Evolutionary conservation across 2,797 vertebrate species (phyloP), one percentile per base, ranked within the genome.

Genomic region (Sebastes miniatus): DNA sequence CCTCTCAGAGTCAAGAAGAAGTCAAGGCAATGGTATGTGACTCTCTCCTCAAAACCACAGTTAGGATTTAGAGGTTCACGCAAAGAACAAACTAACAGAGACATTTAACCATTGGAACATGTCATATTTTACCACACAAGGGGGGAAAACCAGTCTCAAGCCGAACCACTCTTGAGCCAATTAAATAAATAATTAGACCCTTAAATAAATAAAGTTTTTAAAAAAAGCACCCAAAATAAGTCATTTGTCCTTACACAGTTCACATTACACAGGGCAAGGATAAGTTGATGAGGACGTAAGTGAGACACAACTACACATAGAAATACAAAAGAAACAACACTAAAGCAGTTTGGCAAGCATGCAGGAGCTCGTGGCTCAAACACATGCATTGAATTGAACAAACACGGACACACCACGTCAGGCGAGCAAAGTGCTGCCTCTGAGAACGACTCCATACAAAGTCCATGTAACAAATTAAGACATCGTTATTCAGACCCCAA

Each of bases 21-120:
- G 97, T 98, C 98, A 98, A 98, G 98, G 98, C 97, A 98, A 98
- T 96, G 97, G 92, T 95, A 96, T 92, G 95, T 96, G 97, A 97
- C 96, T 96, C 96, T 96, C 96, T 95, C 96, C 96, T 96, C 95
- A 96, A 96, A 91, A 92, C 96, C 94, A 91, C 89, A 93, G 90
- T 93, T 90, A 94, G 90, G 92, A 96, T 92, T 96, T 94, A 93
- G 96, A 97, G 97, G 96, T 96, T 95, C 93, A 96, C 95, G 91
- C 86, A 91, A 94, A 95, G 95, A 96, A 96, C 96, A 96, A 96
- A 95, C 94, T 91, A 94, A 96, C 92, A 92, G 93, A 93, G 93
- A 95, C 93, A 93, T 94, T 94, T 93, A 95, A 95, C 89, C 91
- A 93, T 89, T 91, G 88, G 92, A 94, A 95, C 93, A 94, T 95